Conservation (phyloP, 2,113 vertebrate genomes). For the Neoarius graeffei region DNA sequence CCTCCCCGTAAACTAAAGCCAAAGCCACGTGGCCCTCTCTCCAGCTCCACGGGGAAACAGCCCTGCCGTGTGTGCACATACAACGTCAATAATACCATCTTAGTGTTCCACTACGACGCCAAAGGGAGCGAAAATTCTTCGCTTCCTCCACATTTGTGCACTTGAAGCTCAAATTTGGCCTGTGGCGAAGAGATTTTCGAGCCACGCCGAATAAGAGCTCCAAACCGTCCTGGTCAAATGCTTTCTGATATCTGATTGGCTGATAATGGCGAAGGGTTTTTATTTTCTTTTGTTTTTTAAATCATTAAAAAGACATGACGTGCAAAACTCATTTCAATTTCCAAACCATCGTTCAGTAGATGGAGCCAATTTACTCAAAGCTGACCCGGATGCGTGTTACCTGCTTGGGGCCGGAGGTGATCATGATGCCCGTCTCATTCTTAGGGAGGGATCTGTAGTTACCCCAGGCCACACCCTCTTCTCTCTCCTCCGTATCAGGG, state of each 20-base stretch:
- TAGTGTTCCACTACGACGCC: background rate
- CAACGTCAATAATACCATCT: background rate
- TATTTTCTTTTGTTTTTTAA: background rate
- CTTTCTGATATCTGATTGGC: background rate
- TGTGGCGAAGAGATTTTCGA: background rate
- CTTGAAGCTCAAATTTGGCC: background rate
- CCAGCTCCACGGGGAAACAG: constrained; percentile 89
- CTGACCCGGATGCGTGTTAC: constrained; percentile 45
- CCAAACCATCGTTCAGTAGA: background rate
- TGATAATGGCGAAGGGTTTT: background rate
- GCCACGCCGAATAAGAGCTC: background rate
- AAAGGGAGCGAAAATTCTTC: background rate
- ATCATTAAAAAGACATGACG: background rate
- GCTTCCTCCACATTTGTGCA: background rate
- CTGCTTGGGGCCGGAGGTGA: constrained; percentile 70
- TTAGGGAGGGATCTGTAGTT: constrained; percentile 78
- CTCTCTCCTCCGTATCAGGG: constrained; percentile 73
- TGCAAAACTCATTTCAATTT: background rate
- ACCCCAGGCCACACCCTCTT: constrained; percentile 73
- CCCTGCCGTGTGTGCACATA: constrained; percentile 68
- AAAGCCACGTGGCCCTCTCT: constrained; percentile 88
- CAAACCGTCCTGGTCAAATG: too few species aligned
- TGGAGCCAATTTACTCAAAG: background rate
- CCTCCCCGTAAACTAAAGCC: constrained; percentile 96
- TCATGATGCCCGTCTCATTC: constrained; percentile 67